Evolutionary conservation across 2,113 vertebrate genomes (phyloP).

Genomic region (Copsychus sechellarum): DNA sequence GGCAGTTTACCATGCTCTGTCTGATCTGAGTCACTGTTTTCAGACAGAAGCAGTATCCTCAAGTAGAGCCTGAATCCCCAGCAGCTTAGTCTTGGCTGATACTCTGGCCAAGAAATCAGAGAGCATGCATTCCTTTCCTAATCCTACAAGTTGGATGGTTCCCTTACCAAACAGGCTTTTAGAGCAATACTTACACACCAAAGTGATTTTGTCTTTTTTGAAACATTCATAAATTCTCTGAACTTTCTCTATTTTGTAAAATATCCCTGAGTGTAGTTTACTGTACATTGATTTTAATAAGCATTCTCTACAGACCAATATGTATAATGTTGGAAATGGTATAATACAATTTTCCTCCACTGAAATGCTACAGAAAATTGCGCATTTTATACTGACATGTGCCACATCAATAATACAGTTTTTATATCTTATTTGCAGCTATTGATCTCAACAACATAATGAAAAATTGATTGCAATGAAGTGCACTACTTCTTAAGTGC

Average conservation of each 20-base stretch:
- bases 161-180: background rate
- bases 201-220: slow-evolving; percentile 5
- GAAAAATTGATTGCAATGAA: slow-evolving; percentile 82
- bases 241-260: slow-evolving; percentile 65
- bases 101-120: background rate
- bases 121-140: background rate
- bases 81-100: background rate
- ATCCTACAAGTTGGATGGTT: background rate
- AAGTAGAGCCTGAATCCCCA: background rate
- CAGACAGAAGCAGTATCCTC: background rate
- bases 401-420: slow-evolving; percentile 81
- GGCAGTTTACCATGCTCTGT: background rate
- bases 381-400: slow-evolving; percentile 75
- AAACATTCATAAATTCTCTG: slow-evolving; percentile 18
- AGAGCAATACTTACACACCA: slow-evolving; percentile 27
- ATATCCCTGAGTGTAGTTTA: slow-evolving; percentile 61
- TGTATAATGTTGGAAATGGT: slow-evolving; percentile 74
- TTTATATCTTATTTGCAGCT: slow-evolving; percentile 85
- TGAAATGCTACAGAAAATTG: slow-evolving; percentile 76
- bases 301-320: slow-evolving; percentile 74
- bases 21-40: background rate
- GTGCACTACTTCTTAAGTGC: slow-evolving; percentile 76
- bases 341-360: slow-evolving; percentile 76
- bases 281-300: slow-evolving; percentile 81
- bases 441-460: slow-evolving; percentile 81